Conservation (phyloP, 37 sponge, comb jelly and placozoan species). For the Chondrosia reniformis region DNA sequence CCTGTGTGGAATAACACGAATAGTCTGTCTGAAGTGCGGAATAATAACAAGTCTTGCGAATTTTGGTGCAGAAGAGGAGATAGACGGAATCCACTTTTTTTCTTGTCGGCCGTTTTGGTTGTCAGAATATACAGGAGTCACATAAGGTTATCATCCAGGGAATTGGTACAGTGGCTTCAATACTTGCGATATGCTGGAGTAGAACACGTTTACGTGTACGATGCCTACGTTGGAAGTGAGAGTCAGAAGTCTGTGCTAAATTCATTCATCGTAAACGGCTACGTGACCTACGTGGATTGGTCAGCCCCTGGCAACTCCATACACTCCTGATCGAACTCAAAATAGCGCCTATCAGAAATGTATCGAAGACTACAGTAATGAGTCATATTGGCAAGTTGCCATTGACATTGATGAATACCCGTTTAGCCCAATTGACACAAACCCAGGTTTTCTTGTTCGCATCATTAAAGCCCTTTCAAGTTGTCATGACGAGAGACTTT, state of each 20-base stretch:
- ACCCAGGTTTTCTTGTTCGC: constrained; percentile 54
- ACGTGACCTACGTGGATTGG: constrained; percentile 75
- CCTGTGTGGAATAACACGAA: too few species aligned
- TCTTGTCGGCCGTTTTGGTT: constrained; percentile 55
- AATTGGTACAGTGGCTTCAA: constrained; percentile 64
- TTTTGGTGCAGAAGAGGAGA: not conserved
- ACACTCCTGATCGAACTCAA: constrained; percentile 45
- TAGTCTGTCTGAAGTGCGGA: too few species aligned
- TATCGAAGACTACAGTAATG: constrained; percentile 39
- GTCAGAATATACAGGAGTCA: constrained; percentile 58
- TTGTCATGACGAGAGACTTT: not conserved
- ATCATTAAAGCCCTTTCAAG: constrained; percentile 27
- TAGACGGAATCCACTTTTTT: constrained; percentile 25
- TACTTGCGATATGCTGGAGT: constrained; percentile 69
- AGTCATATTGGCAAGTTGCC: constrained; percentile 64
- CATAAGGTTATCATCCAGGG: constrained; percentile 43
- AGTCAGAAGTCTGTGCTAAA: constrained; percentile 28
- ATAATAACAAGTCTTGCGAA: too few species aligned
- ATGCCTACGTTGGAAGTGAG: constrained; percentile 51
- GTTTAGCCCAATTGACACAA: constrained; percentile 48
- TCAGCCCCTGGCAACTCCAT: constrained; percentile 43
- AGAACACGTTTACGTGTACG: constrained; percentile 78
- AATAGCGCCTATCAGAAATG: constrained; percentile 61
- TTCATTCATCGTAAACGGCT: constrained; percentile 23
- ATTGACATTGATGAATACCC: constrained; percentile 85